Base-by-base conservation (phyloP, 1,140 invertebrate genomes). In the Schlechtendalia chinensis region DNA sequence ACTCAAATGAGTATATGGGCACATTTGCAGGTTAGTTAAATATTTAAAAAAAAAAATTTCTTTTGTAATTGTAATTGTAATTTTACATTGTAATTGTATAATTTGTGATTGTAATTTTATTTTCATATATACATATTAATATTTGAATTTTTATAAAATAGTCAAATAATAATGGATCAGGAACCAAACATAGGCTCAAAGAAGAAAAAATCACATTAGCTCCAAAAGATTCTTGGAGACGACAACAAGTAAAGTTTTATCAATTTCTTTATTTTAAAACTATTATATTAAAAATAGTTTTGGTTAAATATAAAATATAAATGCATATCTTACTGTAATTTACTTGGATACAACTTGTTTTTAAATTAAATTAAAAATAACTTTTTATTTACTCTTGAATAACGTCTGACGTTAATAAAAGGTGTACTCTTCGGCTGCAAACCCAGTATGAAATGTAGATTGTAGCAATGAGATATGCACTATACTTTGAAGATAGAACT, bases 1-100 rank as follows among this genome's bases (percentile, higher is more conserved):
- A 56, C 74, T 56, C 63, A 83, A 75, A 79, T 80, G 56, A 81
- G 80, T 58, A 79, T 54, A 74, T 81, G 56, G 65, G 56, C 50
- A 58, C 39, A 61, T 61, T 74, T 72, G 17, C 81, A 75, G 45
- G 63, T 61, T 53, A 77, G 47, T 77, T 61, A 29, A 22, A 65
- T 67, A 58, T 58, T n/a, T n/a, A n/a, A n/a, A n/a, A n/a, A n/a
- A n/a, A n/a, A n/a, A n/a, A n/a, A n/a, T n/a, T n/a, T n/a, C n/a
- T n/a, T n/a, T n/a, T n/a, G n/a, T n/a, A n/a, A n/a, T n/a, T n/a
- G n/a, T n/a, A n/a, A n/a, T n/a, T 58, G 32, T 58, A 50, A 53
- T 50, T 22, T 47, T 8, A n/a, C 47, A 29, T 61, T 45, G 39
- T n/a, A n/a, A n/a, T n/a, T n/a, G n/a, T n/a, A n/a, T n/a, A n/a